Conservation (phyloP, 2,113 vertebrate genomes). For the Tympanuchus pallidicinctus region DNA sequence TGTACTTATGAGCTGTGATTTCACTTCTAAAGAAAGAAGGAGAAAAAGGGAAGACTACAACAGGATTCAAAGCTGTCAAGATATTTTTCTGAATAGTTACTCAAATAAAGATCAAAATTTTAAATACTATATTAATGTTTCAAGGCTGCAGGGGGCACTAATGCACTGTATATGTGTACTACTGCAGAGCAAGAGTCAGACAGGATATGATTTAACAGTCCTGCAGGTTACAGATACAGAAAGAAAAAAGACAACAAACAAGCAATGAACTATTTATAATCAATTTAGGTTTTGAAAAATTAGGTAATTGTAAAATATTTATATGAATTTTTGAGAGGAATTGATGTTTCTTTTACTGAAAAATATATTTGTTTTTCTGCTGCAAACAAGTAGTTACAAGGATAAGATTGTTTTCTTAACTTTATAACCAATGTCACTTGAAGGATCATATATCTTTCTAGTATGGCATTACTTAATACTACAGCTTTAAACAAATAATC, state of each 20-base stretch:
- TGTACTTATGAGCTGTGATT: neutral
- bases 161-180: constrained; percentile 18
- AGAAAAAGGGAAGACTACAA: neutral
- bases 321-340: constrained; percentile 64
- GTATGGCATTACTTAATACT: constrained; percentile 52
- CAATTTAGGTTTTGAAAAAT: constrained; percentile 76
- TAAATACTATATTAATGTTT: neutral
- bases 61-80: neutral
- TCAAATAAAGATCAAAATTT: neutral
- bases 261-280: constrained; percentile 76
- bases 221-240: constrained; percentile 70
- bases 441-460: constrained; percentile 68
- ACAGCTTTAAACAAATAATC: constrained; percentile 39
- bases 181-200: constrained; percentile 38
- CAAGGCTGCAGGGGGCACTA: constrained; percentile 79
- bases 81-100: neutral
- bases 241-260: neutral
- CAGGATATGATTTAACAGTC: constrained; percentile 63
- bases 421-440: constrained; percentile 68
- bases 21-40: neutral
- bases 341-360: constrained; percentile 65
- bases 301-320: constrained; percentile 78
- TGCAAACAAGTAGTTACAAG: neutral
- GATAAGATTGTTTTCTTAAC: constrained; percentile 49
- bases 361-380: constrained; percentile 63